Base-by-base conservation (phyloP, 2,113 vertebrate species). In the Pyrgilauda ruficollis region DNA sequence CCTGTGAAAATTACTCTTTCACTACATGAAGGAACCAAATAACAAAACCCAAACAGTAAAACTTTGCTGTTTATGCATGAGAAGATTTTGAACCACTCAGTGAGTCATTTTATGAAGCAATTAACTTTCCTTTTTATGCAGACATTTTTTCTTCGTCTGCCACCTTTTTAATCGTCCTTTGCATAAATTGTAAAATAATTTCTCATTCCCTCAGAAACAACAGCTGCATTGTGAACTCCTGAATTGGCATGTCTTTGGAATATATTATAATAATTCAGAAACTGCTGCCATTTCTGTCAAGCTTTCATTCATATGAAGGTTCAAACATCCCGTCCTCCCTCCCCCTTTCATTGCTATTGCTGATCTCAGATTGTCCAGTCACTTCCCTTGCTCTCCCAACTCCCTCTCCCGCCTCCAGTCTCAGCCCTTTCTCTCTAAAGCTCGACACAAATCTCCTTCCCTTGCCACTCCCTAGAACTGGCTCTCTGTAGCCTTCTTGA, bases 201-300 rank as follows among this genome's bases (percentile, higher is more conserved):
- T 95, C 92, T 92, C 82, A 90, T 94, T 93, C 82, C 91, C 79
- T 89, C 82, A 96, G 95, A 94, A 96, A 97, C 96, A 97, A 96
- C 94, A 97, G 95, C 95, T 96, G 93, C 93, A 95, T 97, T 96
- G 96, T 97, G 94, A 96, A 95, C 90, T 96, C 82, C 94, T 91
- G 95, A 96, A 96, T 96, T 95, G 93, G 93, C 96, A 88, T 89
- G 87, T 84, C 94, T 95, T 91, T 90, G 82, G 95, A 95, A 96
- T 96, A 86, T 81, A 96, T 95, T 97, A 95, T 86, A 97, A 94
- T 95, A 94, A 91, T 83, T 94, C 90, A 92, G 90, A 93, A 96
- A 92, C 61, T 61, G 75, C 85, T 96, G 90, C 94, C 92, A 83
- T 88, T 95, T 86, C 94, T 95, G 92, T 94, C 94, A 97, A 93